Percentiles rank a stretch among this genome's conserved stretches.
phyloP scores from a whole-genome alignment of 2,113 vertebrate genomes.

The Callipepla californica region DNA sequence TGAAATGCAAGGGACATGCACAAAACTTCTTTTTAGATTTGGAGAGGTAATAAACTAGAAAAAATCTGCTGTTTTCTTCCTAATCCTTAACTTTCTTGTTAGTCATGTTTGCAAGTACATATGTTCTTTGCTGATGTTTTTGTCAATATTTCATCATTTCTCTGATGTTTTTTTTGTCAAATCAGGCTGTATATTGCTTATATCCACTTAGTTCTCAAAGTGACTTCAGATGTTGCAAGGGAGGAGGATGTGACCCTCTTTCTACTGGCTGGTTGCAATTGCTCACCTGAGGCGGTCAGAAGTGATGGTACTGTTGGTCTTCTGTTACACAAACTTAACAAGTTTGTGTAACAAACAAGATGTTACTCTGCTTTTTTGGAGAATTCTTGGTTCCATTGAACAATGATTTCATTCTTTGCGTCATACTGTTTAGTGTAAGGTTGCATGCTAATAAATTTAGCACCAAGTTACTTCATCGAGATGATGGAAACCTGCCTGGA shows the following conservation, averaged over 20 bases:
- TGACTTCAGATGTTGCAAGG: background rate
- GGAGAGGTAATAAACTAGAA: slow-evolving; percentile 1
- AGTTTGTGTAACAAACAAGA: too few relatives aligned
- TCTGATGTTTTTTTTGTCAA: background rate
- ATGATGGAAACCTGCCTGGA: slow-evolving; percentile 38
- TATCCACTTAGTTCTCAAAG: background rate
- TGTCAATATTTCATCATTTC: background rate
- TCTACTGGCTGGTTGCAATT: background rate
- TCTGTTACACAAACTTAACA: background rate
- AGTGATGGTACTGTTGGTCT: background rate
- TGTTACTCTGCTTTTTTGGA: background rate
- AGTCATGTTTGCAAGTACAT: background rate
- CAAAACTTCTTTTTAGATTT: slow-evolving; percentile 27
- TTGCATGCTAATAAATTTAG: slow-evolving; percentile 39
- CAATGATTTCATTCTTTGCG: slow-evolving; percentile 19
- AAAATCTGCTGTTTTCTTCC: background rate
- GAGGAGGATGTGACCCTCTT: background rate
- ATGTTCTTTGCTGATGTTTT: background rate
- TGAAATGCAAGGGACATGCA: background rate
- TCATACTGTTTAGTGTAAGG: background rate
- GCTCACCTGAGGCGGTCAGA: background rate
- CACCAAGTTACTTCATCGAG: background rate
- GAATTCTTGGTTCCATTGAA: background rate
- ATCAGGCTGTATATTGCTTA: background rate
- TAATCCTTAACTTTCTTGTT: slow-evolving; percentile 9